Base-by-base conservation (phyloP, 1,140 invertebrate species). In the Microplitis demolitor region DNA sequence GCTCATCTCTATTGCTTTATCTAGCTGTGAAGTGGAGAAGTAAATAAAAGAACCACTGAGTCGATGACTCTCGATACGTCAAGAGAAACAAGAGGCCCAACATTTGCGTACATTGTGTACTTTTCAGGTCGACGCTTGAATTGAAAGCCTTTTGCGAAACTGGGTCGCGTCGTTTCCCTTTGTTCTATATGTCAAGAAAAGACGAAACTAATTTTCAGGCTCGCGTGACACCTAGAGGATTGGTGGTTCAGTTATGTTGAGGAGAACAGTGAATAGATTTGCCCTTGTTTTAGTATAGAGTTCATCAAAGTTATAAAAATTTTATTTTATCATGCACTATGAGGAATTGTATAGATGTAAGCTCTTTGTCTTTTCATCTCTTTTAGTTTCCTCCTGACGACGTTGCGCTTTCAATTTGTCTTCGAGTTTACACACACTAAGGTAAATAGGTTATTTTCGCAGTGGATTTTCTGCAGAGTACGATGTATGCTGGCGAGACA, bases 31-130 rank as follows among this genome's bases (percentile, higher is more conserved):
- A 56, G n/a, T 56, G 39, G 5, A 56, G 16, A 16, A 56, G 53
- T 16, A 56, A 56, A 56, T 56, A 56, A 56, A 16, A 24, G 53
- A 56, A 56, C 53, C 53, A 24, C 3, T 16, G 53, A 64, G 14
- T 64, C 62, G 34, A 64, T 64, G 62, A 16, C 37, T 67, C 45
- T 54, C 50, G 66, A 54, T 67, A 54, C 24, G 66, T 67, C 45
- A 54, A 45, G 45, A 34, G 66, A 67, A 53, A 53, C 66, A 61
- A 64, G 62, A 64, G 14, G 54, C 58, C 58, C 50, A 70, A 70
- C 68, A 70, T 70, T 58, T 70, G 58, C 68, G 56, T 70, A 61
- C 68, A 70, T 61, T 70, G 68, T 70, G 53, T 58, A 70, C 58
- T 58, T 61, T 70, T 54, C 60, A 31, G 34, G 56, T 70, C 58